Evolutionary conservation across 2,113 vertebrate genomes (phyloP), one percentile per base, ranked within the genome.

Genomic region (Columba livia): DNA sequence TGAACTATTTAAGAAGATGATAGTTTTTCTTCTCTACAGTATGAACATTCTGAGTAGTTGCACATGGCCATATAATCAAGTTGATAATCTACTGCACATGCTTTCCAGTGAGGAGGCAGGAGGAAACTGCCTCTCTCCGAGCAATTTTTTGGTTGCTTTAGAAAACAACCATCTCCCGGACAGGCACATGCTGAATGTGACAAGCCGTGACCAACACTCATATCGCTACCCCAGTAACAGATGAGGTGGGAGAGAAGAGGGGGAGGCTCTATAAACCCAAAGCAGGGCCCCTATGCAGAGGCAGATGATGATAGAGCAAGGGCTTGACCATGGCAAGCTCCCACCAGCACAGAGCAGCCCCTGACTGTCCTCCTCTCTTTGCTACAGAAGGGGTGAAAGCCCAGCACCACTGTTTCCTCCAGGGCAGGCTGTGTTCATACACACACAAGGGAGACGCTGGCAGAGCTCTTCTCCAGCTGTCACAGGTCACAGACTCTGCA

Each of bases 401-500:
- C 42, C 77, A 81, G 84, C 61, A 28, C 17, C 57, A 5, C 78
- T 12, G 28, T 44, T 32, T 48, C 40, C 69, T 71, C n/a, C 73
- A 81, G 34, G 50, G 36, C 0, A 62, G 29, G 73, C 31, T 14
- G 29, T n/a, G 67, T 1, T 77, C 1, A 0, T 12, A 48, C 0
- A 0, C 0, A 2, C 57, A 50, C 32, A 34, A 47, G 53, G 69
- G 48, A 94, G 78, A 47, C 3, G 3, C n/a, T 86, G 73, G 56
- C 89, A 95, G 65, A 81, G 73, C 86, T 54, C 10, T 8, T 40
- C 61, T 66, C 89, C 89, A 89, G 91, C 91, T 90, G 84, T 64
- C 11, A 0, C 26, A 11, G 62, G 54, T 83, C 91, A 65, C 67
- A 53, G 54, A 11, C 69, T 40, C 12, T 12, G 21, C 77, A 40